phyloP scores from a whole-genome alignment of 2,888 invertebrate species.

The Flexamia atlantica region DNA sequence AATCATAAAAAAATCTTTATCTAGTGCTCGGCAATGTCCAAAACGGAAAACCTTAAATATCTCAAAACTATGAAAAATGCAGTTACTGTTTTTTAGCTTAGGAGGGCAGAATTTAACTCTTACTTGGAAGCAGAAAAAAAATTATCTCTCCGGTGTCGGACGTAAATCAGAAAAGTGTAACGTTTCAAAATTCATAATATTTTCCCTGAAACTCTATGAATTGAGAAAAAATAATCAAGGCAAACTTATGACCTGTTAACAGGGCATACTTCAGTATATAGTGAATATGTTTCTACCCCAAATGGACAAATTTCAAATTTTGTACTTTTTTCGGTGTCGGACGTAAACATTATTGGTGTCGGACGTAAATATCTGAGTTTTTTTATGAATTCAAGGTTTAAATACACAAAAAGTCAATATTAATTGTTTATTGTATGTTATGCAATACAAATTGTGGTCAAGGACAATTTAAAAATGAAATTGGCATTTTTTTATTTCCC shows the following conservation, averaged over 20 bases:
- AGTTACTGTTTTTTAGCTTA: neutral
- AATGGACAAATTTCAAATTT: constrained; percentile 19
- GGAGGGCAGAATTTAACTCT: neutral
- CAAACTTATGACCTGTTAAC: neutral
- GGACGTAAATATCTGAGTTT: neutral
- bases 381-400: neutral
- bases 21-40: too few species aligned
- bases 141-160: constrained; percentile 31
- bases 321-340: neutral
- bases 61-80: too few species aligned
- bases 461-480: neutral
- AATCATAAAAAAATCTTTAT: too few species aligned
- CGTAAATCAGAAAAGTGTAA: constrained; percentile 25
- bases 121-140: neutral
- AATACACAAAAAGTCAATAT: neutral
- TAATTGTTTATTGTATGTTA: neutral
- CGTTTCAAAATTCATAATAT: neutral
- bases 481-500: neutral
- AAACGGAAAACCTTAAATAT: too few species aligned
- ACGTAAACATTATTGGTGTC: neutral
- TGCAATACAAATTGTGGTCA: neutral
- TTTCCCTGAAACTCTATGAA: constrained; percentile 1
- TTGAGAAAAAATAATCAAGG: neutral
- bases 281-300: neutral
- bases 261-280: neutral